Base-by-base conservation (phyloP, 2,888 invertebrate species). In the Orthosia incerta region DNA sequence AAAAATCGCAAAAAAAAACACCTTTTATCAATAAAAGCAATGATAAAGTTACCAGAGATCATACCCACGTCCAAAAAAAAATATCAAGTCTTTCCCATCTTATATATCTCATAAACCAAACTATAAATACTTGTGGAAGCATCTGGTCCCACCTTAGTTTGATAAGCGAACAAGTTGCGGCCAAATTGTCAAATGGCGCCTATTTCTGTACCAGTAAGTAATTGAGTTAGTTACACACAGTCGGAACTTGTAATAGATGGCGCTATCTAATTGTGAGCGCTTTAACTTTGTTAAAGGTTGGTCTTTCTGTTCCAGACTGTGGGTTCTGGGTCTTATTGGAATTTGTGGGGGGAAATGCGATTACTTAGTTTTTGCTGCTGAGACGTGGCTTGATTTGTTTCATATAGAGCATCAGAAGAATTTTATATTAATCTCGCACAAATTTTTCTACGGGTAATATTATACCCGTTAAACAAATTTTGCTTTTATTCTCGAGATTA, bases 211-310 rank as follows among this genome's bases (percentile, higher is more conserved):
- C 50, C 64, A 65, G 70, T 73, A 74, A 75, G 83, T 88, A 88
- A 87, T 87, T 87, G 81, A 85, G 81, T 86, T 86, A 82, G 87
- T 84, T 81, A 84, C 82, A 84, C 77, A 82, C 75, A 79, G 85
- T 76, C 79, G 79, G 68, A 84, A 81, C 71, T 88, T 68, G 74
- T 79, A 78, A 82, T 76, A 77, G 71, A 83, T 85, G 82, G 85
- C 57, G 64, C 77, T 75, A 71, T 84, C 73, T 84, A 82, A 84
- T 86, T 76, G 79, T 78, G 72, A 60, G 70, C 72, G 77, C 51
- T 76, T 84, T 75, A 85, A 85, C 86, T 85, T 86, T 63, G 71
- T 82, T 79, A 84, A 45, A 39, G 85, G 67, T 68, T 68, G 72
- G 72, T 77, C 62, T 55, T 70, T 26, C 20, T 64, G 64, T 20